Percentiles rank a stretch among this genome's conserved stretches.
Conservation (phyloP, 37 sponge, comb jelly and placozoan species). For the Aplysina aerophoba region DNA sequence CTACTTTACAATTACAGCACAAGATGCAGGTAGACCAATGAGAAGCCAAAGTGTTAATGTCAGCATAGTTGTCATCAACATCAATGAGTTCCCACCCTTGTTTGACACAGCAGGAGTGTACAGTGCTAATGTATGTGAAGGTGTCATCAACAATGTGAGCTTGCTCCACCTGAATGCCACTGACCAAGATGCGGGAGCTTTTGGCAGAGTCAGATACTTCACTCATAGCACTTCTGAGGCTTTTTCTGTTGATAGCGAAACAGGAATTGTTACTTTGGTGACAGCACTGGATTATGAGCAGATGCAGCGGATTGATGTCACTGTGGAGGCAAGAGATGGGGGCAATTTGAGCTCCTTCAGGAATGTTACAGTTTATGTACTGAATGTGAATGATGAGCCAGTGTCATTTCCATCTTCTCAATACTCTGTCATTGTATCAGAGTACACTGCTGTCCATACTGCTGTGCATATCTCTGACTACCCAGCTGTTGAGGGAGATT, state of each 20-base stretch:
- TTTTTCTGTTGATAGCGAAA: constrained; percentile 30
- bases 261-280: constrained; percentile 37
- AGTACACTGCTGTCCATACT: constrained; percentile 46
- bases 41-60: neutral
- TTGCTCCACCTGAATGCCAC: constrained; percentile 50
- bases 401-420: constrained; percentile 12
- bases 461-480: neutral
- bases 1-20: constrained; percentile 45
- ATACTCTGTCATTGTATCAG: constrained; percentile 46
- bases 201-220: constrained; percentile 46
- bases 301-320: neutral
- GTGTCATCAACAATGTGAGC: neutral
- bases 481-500: neutral
- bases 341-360: constrained; percentile 8
- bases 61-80: neutral
- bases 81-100: constrained; percentile 22
- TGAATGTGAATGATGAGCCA: constrained; percentile 45
- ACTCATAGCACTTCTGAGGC: neutral
- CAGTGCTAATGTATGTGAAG: constrained; percentile 35
- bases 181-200: constrained; percentile 43
- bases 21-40: constrained; percentile 45
- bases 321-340: constrained; percentile 42
- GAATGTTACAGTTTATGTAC: constrained; percentile 14
- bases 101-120: constrained; percentile 19
- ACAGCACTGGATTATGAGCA: constrained; percentile 47